Base-by-base conservation (phyloP, 2,888 invertebrate genomes). In the Ditylenchus weischeri region DNA sequence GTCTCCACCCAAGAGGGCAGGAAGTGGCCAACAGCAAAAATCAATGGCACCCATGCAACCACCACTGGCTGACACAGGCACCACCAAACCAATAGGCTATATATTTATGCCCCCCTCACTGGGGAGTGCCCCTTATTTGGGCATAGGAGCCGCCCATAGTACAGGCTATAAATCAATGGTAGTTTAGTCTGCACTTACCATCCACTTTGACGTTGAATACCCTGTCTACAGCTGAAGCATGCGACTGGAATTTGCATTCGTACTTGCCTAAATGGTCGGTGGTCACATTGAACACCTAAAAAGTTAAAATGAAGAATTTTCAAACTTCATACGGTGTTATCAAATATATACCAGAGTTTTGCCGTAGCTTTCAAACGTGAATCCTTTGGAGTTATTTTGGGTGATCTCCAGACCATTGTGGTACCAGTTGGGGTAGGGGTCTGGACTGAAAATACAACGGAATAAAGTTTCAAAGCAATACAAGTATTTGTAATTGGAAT, bases 221-320 rank as follows among this genome's bases (percentile, higher is more conserved):
- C 38, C 67, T 50, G 43, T 61, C 62, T 15, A 57, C 50, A 38
- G 62, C 59, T 3, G 69, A 57, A 29, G 66, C 54, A 62, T 68
- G 69, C 18, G 50, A 70, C 23, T 76, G 71, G 66, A 80, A 83
- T 65, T 82, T 91, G 84, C 98, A 98, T 8, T 92, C 91, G 84
- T 98, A 98, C 10, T 88, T 87, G 69, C 95, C 96, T 82, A 89
- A 89, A 84, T 98, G 95, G 64, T 91, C 90, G 80, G 90, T 90
- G 68, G 89, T 89, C 0, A 91, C 91, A 77, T 90, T 89, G 81
- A 90, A 89, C 78, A 94, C 29, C 29, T 29, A 29, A 29, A 29
- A 29, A 29, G 5, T 29, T 29, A 29, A 29, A 29, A 29, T n/a
- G n/a, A n/a, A n/a, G n/a, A n/a, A n/a, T n/a, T n/a, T n/a, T n/a